Evolutionary conservation across 2,797 vertebrate genomes (phyloP).

Genomic region (Pterois miles): DNA sequence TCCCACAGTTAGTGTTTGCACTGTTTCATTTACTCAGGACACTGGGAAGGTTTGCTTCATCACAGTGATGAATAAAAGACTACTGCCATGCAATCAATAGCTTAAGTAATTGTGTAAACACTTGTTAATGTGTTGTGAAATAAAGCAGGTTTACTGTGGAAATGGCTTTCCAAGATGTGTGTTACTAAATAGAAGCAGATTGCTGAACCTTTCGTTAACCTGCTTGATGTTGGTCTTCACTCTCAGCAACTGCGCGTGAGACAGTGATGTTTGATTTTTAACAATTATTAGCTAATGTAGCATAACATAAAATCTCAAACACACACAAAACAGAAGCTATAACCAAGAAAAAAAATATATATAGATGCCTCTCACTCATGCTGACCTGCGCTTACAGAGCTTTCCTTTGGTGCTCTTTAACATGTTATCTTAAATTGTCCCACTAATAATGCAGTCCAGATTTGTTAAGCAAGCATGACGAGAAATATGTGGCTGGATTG

Average conservation of each 20-base stretch:
- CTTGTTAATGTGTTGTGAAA: too few relatives aligned
- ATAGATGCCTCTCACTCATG: too few relatives aligned
- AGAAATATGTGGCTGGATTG: background rate
- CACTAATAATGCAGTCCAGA: too few relatives aligned
- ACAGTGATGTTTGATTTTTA: background rate
- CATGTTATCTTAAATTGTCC: background rate
- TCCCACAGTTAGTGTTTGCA: background rate
- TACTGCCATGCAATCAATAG: background rate
- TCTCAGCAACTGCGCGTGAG: background rate
- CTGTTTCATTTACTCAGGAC: background rate
- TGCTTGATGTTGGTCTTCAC: background rate
- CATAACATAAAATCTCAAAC: background rate
- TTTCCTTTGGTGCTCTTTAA: too few relatives aligned
- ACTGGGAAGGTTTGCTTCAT: background rate
- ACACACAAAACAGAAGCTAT: background rate
- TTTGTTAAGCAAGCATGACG: background rate
- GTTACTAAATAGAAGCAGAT: background rate
- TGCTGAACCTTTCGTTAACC: background rate
- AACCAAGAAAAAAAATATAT: too few relatives aligned
- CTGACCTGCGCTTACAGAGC: too few relatives aligned
- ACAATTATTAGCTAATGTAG: background rate
- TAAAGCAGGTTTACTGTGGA: background rate
- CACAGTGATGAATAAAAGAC: background rate
- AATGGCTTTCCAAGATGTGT: background rate
- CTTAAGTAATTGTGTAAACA: background rate